Percentiles rank a stretch among this genome's conserved stretches.
Evolutionary conservation across 2,113 vertebrate species (phyloP).

Genomic region (Cathartes aura): DNA sequence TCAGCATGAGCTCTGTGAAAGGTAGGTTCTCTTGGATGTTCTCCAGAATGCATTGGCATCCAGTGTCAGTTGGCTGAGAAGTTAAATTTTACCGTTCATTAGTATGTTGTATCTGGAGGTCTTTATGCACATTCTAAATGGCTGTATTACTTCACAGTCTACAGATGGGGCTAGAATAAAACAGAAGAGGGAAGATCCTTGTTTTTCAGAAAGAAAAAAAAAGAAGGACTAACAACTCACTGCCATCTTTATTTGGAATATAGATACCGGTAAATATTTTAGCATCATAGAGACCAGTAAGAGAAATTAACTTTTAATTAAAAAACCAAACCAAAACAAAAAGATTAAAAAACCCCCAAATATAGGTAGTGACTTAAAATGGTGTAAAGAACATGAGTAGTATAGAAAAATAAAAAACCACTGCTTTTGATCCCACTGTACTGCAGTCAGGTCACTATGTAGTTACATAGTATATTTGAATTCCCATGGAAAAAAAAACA

Average conservation of each 20-base stretch:
- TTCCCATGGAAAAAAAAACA: neutral
- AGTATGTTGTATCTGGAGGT: neutral
- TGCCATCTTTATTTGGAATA: neutral
- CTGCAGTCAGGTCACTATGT: neutral
- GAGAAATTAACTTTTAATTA: neutral
- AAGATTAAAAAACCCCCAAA: neutral
- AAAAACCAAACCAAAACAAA: rapidly evolving
- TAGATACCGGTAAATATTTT: neutral
- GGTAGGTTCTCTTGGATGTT: neutral
- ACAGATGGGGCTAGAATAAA: neutral
- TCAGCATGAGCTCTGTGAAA: neutral
- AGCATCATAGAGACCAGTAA: neutral
- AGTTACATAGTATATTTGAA: neutral
- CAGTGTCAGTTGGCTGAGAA: neutral
- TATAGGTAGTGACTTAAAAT: neutral
- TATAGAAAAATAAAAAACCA: neutral
- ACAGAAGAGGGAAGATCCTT: neutral
- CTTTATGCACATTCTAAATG: neutral
- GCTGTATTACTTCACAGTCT: neutral
- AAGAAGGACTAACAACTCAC: neutral
- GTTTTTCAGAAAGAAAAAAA: neutral
- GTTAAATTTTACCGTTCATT: neutral
- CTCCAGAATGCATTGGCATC: neutral
- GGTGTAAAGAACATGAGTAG: neutral
- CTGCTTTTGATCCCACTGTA: neutral